Evolutionary conservation across 2,888 invertebrate species (phyloP).

Genomic region (Physocephala rufipes): DNA sequence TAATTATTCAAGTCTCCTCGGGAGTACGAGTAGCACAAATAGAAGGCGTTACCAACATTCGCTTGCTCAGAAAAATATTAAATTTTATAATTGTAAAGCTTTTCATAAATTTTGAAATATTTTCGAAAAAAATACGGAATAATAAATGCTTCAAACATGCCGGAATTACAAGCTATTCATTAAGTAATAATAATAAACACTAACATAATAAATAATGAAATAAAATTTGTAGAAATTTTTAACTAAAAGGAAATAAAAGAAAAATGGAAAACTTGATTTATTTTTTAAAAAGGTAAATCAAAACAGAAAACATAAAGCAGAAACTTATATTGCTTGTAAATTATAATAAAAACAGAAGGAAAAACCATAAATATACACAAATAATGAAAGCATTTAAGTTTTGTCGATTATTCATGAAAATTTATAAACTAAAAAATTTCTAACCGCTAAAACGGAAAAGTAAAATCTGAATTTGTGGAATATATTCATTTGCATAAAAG

Average conservation of each 20-base stretch:
- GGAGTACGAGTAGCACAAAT: too few relatives aligned
- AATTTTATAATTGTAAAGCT: not conserved
- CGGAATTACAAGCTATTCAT: constrained; percentile 23
- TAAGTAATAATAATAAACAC: constrained; percentile 18
- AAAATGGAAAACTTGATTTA: not conserved
- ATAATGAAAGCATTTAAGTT: not conserved
- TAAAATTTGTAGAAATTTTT: not conserved
- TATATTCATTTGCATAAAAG: too few relatives aligned
- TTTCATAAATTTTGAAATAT: not conserved
- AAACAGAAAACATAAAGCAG: not conserved
- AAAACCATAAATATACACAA: not conserved
- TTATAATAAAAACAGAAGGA: constrained; percentile 7
- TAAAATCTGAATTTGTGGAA: too few relatives aligned
- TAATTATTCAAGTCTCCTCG: too few relatives aligned
- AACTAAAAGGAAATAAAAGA: not conserved
- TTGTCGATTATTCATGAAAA: too few relatives aligned
- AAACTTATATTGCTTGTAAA: too few relatives aligned
- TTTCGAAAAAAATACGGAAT: not conserved
- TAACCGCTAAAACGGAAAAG: too few relatives aligned
- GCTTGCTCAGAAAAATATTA: too few relatives aligned
- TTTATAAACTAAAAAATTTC: too few relatives aligned
- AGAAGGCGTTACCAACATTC: too few relatives aligned
- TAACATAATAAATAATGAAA: not conserved
- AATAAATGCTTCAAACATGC: constrained; percentile 22
- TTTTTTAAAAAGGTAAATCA: constrained; percentile 2